These are phyloP conservation scores for Falco concolor DNA, from an alignment of 2,797 vertebrate genomes.

Conservation along the genomic window DNA sequence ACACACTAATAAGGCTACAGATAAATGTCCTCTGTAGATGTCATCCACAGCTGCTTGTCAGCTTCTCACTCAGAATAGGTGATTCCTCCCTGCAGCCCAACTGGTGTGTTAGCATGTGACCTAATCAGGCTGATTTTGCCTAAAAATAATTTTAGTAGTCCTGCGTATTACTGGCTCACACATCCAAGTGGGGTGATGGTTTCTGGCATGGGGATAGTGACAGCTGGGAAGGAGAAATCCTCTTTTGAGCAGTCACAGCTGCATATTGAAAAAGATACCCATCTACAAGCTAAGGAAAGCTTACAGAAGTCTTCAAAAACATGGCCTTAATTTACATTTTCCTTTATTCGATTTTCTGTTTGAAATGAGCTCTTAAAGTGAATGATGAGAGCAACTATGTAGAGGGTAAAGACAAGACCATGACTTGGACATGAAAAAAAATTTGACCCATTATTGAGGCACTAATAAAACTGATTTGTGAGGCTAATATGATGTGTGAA, in stretches of 20 bases:
- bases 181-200: not conserved
- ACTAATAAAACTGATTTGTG: conserved; percentile 57
- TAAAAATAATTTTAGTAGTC: not conserved
- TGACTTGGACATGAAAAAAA: not conserved
- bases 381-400: not conserved
- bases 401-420: not conserved
- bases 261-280: not conserved
- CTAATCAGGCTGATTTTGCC: not conserved
- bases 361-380: not conserved
- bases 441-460: not conserved
- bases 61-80: not conserved
- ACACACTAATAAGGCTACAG: not conserved
- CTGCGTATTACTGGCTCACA: not conserved
- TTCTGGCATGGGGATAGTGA: not conserved
- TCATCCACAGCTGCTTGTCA: not conserved
- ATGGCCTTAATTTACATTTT: not conserved
- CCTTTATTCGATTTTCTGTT: not conserved
- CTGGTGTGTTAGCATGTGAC: not conserved
- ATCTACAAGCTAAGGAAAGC: not conserved
- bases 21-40: not conserved
- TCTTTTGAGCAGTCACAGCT: not conserved
- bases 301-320: not conserved
- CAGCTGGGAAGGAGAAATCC: not conserved
- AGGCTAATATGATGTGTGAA: conserved; percentile 43
- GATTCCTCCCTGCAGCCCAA: not conserved